Percentiles rank a stretch among this genome's conserved stretches.
Conservation (phyloP, 2,113 vertebrate genomes). For the Seriola aureovittata region DNA sequence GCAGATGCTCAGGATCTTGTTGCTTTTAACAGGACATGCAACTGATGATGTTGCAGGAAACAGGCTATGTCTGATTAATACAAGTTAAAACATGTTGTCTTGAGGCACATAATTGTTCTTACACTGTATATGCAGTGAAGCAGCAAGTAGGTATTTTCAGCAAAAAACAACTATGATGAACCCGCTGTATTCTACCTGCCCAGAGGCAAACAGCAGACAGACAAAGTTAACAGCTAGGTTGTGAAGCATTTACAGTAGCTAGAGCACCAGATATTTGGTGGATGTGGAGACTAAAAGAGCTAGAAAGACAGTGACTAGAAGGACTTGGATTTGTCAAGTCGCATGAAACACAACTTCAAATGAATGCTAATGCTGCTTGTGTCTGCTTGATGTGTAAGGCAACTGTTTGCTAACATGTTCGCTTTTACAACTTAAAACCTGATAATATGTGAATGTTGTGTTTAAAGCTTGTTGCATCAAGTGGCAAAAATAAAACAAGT, state of each 20-base stretch:
- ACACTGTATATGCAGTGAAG: background rate
- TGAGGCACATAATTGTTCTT: background rate
- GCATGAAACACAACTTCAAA: background rate
- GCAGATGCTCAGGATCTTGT: background rate
- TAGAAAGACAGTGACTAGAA: background rate
- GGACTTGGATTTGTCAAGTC: background rate
- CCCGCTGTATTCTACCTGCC: background rate
- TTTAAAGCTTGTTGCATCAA: no score
- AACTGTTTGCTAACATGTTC: no score
- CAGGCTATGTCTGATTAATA: constrained; percentile 14
- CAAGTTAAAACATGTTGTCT: constrained; percentile 20
- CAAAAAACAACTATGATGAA: background rate
- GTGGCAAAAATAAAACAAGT: background rate
- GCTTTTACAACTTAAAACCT: no score
- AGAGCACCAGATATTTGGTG: background rate
- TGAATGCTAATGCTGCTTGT: background rate
- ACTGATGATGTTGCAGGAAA: background rate
- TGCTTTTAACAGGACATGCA: constrained; percentile 18
- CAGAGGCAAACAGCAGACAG: background rate
- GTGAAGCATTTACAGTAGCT: background rate
- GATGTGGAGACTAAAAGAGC: background rate
- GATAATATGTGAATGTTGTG: no score
- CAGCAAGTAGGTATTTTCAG: background rate
- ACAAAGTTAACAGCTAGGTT: background rate
- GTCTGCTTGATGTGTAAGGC: background rate